These are phyloP conservation scores for Bimastos eiseni DNA, from an alignment of 2,888 invertebrate genomes.

Conservation along the genomic window DNA sequence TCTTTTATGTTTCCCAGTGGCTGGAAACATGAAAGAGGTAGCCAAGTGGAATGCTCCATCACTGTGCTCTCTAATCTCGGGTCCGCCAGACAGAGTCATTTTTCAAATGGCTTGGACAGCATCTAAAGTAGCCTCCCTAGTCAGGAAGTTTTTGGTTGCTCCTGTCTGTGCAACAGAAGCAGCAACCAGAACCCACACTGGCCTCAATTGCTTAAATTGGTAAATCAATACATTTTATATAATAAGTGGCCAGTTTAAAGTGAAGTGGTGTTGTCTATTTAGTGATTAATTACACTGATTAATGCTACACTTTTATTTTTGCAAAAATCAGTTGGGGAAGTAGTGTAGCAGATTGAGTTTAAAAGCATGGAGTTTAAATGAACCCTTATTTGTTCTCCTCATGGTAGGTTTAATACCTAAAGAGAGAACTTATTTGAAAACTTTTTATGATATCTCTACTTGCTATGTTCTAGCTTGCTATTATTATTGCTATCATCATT, in stretches of 20 bases:
- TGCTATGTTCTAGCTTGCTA: not conserved
- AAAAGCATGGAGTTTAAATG: not conserved
- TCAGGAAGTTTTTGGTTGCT: not conserved
- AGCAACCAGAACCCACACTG: not conserved
- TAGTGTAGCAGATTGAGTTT: not conserved
- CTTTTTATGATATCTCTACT: not conserved
- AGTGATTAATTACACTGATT: not conserved
- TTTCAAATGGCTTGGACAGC: not conserved
- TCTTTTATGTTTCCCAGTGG: conserved; percentile 3
- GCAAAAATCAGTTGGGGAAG: not conserved
- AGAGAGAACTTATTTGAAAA: not conserved
- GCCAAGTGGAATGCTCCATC: not conserved
- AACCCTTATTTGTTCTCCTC: not conserved
- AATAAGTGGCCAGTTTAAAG: not conserved
- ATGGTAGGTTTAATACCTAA: not conserved
- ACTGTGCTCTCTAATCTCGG: not conserved
- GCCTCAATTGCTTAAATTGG: not conserved
- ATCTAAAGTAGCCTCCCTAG: not conserved
- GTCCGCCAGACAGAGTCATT: not conserved
- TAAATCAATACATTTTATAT: not conserved
- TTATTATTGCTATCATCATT: not conserved
- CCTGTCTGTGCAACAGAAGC: not conserved
- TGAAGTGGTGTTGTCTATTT: not conserved
- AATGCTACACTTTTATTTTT: not conserved
- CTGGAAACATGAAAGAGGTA: not conserved